Percentiles rank a stretch among this genome's conserved stretches.
Evolutionary conservation across 2,797 vertebrate species (phyloP).

Genomic region (Rhinogobio ventralis): DNA sequence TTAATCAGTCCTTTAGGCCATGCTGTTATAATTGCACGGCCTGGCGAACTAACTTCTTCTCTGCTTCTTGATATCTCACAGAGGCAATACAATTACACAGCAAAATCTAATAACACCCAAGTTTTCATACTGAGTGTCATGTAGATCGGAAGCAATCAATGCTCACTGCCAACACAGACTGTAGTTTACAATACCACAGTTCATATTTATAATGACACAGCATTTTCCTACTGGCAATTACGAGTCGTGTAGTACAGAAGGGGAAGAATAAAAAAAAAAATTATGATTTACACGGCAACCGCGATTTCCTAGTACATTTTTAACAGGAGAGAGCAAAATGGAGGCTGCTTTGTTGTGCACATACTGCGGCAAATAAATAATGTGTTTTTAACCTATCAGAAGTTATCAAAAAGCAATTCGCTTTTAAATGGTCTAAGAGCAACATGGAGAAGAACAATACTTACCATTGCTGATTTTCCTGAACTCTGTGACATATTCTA

Average conservation of each 20-base stretch:
- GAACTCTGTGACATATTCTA: neutral
- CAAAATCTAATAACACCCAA: neutral
- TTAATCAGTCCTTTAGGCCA: slow-evolving; percentile 24
- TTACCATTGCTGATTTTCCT: neutral
- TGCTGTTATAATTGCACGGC: neutral
- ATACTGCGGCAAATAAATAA: no score
- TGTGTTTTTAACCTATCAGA: neutral
- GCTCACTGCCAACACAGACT: slow-evolving; percentile 15
- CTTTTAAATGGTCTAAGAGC: neutral
- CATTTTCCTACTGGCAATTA: slow-evolving; percentile 28
- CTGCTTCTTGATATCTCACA: neutral
- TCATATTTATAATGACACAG: slow-evolving; percentile 38
- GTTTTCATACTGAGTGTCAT: slow-evolving; percentile 37
- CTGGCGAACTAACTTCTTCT: slow-evolving; percentile 1
- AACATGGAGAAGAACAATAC: neutral
- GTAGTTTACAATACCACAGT: slow-evolving; percentile 24
- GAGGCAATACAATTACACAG: slow-evolving; percentile 20
- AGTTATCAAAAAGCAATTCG: neutral
- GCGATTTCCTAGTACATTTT: neutral
- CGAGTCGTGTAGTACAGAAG: neutral
- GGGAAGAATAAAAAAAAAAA: neutral
- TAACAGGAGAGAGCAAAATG: neutral
- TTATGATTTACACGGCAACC: neutral
- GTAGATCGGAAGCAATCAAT: slow-evolving; percentile 44
- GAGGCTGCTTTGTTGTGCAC: neutral